Conservation (phyloP, 2,888 invertebrate genomes). For the Apotomis turbidana region DNA sequence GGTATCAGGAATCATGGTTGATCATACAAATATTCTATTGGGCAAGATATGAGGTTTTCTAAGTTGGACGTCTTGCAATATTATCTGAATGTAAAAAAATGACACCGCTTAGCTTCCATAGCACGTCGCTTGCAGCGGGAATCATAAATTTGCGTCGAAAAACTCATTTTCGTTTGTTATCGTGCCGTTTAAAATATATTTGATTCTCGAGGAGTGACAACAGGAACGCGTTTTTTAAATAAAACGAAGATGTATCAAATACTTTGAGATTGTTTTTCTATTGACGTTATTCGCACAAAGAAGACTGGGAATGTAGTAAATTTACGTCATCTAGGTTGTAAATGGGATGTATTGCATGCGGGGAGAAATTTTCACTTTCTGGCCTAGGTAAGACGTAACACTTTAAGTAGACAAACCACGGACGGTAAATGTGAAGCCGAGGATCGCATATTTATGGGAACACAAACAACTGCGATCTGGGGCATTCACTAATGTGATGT, state of each 20-base stretch:
- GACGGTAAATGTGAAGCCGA: too few relatives aligned
- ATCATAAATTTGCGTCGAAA: constrained; percentile 40
- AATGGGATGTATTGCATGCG: too few relatives aligned
- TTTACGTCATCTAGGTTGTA: too few relatives aligned
- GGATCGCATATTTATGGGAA: too few relatives aligned
- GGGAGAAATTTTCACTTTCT: too few relatives aligned
- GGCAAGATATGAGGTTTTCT: constrained; percentile 18
- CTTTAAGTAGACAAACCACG: too few relatives aligned
- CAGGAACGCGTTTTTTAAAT: neutral
- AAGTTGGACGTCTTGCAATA: constrained; percentile 30
- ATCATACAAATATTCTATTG: neutral
- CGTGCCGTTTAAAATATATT: constrained; percentile 30
- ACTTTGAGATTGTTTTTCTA: too few relatives aligned
- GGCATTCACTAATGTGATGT: too few relatives aligned
- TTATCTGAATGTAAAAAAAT: constrained; percentile 41
- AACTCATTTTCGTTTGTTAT: constrained; percentile 38
- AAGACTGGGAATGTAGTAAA: too few relatives aligned
- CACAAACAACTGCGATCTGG: too few relatives aligned
- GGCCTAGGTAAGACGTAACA: too few relatives aligned
- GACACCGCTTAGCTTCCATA: constrained; percentile 30
- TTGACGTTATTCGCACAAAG: too few relatives aligned
- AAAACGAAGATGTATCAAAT: neutral
- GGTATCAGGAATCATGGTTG: neutral
- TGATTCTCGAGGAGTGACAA: constrained; percentile 18
- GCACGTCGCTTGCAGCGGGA: constrained; percentile 38